Conservation (phyloP, 2,113 vertebrate genomes). For the Apaloderma vittatum region DNA sequence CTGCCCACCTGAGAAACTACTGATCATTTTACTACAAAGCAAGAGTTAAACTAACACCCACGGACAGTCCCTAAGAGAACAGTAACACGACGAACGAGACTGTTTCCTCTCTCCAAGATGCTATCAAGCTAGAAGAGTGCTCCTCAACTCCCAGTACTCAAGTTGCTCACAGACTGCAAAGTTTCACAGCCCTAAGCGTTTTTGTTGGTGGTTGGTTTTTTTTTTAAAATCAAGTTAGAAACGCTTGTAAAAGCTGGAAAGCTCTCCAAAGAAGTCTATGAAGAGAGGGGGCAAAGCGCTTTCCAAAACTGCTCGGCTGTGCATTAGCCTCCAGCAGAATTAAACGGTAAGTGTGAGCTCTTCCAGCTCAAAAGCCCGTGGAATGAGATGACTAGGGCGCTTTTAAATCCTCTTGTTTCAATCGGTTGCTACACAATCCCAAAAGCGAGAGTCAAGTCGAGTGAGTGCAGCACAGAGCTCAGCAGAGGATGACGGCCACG, state of each 20-base stretch:
- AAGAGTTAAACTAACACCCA: background rate
- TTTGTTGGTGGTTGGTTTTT: too few species aligned
- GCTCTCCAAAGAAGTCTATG: background rate
- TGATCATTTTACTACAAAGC: background rate
- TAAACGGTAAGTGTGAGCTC: background rate
- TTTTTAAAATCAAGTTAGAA: background rate
- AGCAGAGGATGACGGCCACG: background rate
- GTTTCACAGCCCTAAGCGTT: background rate
- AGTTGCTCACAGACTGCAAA: background rate
- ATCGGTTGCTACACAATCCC: background rate
- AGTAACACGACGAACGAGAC: rapidly evolving
- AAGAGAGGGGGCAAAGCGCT: background rate
- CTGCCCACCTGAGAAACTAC: background rate
- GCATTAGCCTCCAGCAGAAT: background rate
- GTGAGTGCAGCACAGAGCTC: background rate
- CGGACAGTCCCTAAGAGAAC: background rate
- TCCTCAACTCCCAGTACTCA: background rate
- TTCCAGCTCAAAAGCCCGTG: background rate
- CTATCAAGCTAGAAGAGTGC: background rate
- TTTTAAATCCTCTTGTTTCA: background rate
- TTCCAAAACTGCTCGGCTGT: background rate
- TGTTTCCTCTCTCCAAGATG: background rate
- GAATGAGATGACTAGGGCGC: background rate
- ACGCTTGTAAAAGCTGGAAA: background rate
- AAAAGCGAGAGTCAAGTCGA: background rate